These are phyloP conservation scores for Myzus persicae DNA, from an alignment of 1,140 invertebrate species.

Conservation along the genomic window DNA sequence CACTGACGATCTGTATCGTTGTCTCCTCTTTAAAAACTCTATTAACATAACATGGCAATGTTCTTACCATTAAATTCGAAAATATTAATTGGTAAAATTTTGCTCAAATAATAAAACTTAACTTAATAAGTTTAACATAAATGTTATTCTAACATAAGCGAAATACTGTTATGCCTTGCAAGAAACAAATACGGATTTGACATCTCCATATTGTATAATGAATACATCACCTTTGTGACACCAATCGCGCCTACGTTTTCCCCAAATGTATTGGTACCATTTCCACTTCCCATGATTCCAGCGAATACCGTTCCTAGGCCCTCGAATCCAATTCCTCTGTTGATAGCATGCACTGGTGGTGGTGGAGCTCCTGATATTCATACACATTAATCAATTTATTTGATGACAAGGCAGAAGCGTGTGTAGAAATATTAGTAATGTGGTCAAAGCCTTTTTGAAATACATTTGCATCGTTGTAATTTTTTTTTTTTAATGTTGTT, in stretches of 20 bases:
- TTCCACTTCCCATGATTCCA: conserved; percentile 82
- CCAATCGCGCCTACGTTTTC: conserved; percentile 92
- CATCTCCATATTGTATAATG: not conserved
- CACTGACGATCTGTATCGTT: not conserved
- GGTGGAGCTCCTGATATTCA: conserved; percentile 72
- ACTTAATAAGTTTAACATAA: not conserved
- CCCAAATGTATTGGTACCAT: conserved; percentile 87
- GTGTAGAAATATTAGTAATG: no score
- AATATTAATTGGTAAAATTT: not conserved
- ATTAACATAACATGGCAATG: not conserved
- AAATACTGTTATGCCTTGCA: not conserved
- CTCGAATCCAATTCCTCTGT: conserved; percentile 84
- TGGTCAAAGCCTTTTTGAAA: no score
- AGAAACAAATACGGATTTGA: not conserved
- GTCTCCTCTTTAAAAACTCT: not conserved
- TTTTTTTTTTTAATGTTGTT: no score
- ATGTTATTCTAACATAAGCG: not conserved
- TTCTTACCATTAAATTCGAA: no score
- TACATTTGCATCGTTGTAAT: no score
- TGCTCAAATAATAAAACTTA: not conserved
- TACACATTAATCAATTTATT: not conserved
- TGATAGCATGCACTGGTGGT: conserved; percentile 85
- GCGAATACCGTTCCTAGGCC: conserved; percentile 83
- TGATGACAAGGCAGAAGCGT: no score
- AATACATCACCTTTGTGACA: conserved; percentile 70